Evolutionary conservation across 2,888 invertebrate species (phyloP).

Genomic region (Azorinus chamasolen): DNA sequence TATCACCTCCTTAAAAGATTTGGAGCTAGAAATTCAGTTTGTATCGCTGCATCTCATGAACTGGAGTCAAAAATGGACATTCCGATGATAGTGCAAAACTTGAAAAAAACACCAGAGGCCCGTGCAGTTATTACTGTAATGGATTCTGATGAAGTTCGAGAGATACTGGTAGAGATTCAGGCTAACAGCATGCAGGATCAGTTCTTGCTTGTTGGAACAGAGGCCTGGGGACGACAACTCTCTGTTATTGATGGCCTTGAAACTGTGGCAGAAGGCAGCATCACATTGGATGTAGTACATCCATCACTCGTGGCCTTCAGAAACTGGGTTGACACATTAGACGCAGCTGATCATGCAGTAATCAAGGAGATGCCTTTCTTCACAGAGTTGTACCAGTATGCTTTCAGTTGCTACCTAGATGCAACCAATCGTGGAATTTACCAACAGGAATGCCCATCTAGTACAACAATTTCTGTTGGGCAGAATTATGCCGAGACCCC

Average conservation of each 20-base stretch:
- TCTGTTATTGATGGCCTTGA: conserved; percentile 62
- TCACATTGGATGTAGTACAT: conserved; percentile 67
- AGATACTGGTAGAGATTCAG: conserved; percentile 65
- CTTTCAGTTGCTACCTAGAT: conserved; percentile 78
- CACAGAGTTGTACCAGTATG: conserved; percentile 77
- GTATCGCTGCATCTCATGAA: conserved; percentile 69
- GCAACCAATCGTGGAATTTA: conserved; percentile 65
- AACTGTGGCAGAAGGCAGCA: conserved; percentile 69
- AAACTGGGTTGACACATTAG: conserved; percentile 61
- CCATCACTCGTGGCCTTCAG: conserved; percentile 57
- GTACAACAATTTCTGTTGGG: conserved; percentile 46
- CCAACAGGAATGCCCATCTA: conserved; percentile 51
- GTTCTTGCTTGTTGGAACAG: conserved; percentile 75
- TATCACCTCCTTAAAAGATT: conserved; percentile 46
- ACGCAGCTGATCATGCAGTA: conserved; percentile 33
- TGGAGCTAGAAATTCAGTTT: conserved; percentile 61
- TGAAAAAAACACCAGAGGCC: conserved; percentile 69
- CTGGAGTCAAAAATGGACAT: conserved; percentile 22
- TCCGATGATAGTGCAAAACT: conserved; percentile 56
- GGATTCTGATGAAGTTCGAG: conserved; percentile 40
- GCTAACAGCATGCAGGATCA: conserved; percentile 50
- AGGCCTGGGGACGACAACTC: conserved; percentile 67
- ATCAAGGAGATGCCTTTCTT: conserved; percentile 70
- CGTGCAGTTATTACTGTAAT: conserved; percentile 72
- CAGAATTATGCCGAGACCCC: conserved; percentile 48